These are phyloP conservation scores for Thumatha senex DNA, from an alignment of 2,888 invertebrate species.

Conservation along the genomic window DNA sequence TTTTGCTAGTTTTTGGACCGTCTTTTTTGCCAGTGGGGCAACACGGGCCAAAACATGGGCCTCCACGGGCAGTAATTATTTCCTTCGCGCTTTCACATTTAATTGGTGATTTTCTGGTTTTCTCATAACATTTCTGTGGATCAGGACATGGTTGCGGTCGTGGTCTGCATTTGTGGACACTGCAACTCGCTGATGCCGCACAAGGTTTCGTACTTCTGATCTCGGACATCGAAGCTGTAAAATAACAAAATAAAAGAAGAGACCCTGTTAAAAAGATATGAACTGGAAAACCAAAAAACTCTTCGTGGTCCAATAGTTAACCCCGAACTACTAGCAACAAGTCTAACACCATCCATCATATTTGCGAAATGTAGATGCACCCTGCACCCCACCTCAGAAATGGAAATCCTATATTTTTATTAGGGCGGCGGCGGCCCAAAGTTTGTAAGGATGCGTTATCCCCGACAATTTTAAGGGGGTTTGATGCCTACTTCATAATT, in stretches of 20 bases:
- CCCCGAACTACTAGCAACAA: too few relatives aligned
- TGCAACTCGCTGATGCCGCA: slow-evolving; percentile 66
- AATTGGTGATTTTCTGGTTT: slow-evolving; percentile 51
- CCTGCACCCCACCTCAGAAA: too few relatives aligned
- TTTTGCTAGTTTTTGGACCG: background rate
- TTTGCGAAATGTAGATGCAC: too few relatives aligned
- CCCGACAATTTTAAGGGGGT: too few relatives aligned
- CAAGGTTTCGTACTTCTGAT: slow-evolving; percentile 58
- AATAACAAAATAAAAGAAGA: background rate
- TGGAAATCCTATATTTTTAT: too few relatives aligned
- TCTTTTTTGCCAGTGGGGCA: background rate
- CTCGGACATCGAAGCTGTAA: slow-evolving; percentile 8
- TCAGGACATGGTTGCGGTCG: slow-evolving; percentile 62
- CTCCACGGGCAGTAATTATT: slow-evolving; percentile 2
- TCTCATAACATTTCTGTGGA: slow-evolving; percentile 67
- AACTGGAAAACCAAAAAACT: too few relatives aligned
- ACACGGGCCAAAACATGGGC: background rate
- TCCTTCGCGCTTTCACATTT: slow-evolving; percentile 68
- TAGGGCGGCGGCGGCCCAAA: too few relatives aligned
- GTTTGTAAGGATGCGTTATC: too few relatives aligned
- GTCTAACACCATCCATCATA: too few relatives aligned
- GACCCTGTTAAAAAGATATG: background rate
- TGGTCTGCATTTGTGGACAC: slow-evolving; percentile 64
- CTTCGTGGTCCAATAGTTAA: too few relatives aligned
- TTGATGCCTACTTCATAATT: too few relatives aligned